Percentiles rank a stretch among this genome's conserved stretches.
Evolutionary conservation across 2,797 vertebrate genomes (phyloP).

Genomic region (Pempheris klunzingeri): DNA sequence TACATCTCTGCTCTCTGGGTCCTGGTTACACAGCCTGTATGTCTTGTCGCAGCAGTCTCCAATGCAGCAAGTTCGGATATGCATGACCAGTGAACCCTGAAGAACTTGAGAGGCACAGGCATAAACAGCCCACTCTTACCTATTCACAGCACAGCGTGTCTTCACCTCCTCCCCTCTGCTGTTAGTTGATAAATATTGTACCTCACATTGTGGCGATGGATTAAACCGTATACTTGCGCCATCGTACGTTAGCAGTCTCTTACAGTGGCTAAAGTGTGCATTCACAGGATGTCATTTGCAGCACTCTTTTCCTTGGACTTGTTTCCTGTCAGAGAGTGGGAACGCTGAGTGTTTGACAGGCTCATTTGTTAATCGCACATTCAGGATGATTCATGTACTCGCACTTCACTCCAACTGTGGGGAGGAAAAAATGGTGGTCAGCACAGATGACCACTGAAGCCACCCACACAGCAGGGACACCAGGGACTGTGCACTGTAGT

Average conservation of each 20-base stretch:
- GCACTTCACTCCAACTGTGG: slow-evolving; percentile 63
- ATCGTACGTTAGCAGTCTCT: background rate
- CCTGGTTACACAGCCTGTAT: slow-evolving; percentile 23
- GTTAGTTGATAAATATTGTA: background rate
- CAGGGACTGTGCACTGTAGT: background rate
- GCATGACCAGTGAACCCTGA: slow-evolving; percentile 65
- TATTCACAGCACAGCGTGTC: slow-evolving; percentile 41
- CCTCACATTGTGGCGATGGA: background rate
- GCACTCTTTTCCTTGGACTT: slow-evolving; percentile 18
- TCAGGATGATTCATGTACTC: slow-evolving; percentile 70
- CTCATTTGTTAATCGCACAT: slow-evolving; percentile 69
- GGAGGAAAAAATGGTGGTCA: slow-evolving; percentile 47
- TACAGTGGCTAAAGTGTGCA: background rate
- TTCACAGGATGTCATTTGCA: slow-evolving; percentile 22
- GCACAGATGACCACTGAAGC: slow-evolving; percentile 52
- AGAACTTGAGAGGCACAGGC: slow-evolving; percentile 54
- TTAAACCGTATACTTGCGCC: background rate
- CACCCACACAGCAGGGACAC: slow-evolving; percentile 55
- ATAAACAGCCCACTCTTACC: slow-evolving; percentile 28
- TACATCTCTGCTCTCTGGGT: slow-evolving; percentile 13
- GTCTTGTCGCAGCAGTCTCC: slow-evolving; percentile 59
- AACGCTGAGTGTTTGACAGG: slow-evolving; percentile 62
- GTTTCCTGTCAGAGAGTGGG: slow-evolving; percentile 52
- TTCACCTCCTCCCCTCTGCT: slow-evolving; percentile 13
- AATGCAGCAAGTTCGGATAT: slow-evolving; percentile 75